These are phyloP conservation scores for Ashinkailepas kermadecensis DNA, from an alignment of 2,888 invertebrate genomes.

Conservation along the genomic window DNA sequence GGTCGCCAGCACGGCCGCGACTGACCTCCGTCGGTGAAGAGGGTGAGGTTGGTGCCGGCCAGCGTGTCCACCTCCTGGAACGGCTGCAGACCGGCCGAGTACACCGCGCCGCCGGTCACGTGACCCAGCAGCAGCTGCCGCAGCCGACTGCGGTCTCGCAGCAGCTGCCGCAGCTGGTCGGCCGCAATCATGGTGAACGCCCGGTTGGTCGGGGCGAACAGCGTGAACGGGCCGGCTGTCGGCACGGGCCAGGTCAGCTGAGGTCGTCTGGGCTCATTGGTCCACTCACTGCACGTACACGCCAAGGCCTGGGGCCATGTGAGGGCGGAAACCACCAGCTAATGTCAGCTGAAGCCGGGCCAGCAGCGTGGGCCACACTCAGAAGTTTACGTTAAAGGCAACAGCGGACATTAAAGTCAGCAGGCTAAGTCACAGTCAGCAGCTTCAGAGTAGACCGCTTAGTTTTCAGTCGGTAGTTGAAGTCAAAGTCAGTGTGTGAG, in stretches of 20 bases:
- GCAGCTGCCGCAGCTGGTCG: slow-evolving; percentile 24
- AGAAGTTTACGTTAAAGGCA: too few relatives aligned
- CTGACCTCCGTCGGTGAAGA: background rate
- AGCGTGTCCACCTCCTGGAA: slow-evolving; percentile 28
- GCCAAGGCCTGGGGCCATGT: too few relatives aligned
- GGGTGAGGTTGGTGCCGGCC: slow-evolving; percentile 29
- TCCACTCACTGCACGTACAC: too few relatives aligned
- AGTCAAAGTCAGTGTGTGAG: too few relatives aligned
- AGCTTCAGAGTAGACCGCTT: too few relatives aligned
- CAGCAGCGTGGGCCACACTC: too few relatives aligned
- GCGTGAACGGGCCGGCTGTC: slow-evolving; percentile 29
- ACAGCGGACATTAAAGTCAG: too few relatives aligned
- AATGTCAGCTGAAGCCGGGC: too few relatives aligned
- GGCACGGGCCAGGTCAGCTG: background rate
- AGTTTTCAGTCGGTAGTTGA: too few relatives aligned
- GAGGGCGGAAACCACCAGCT: too few relatives aligned
- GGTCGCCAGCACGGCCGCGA: background rate
- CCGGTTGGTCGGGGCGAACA: slow-evolving; percentile 31
- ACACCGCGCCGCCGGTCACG: slow-evolving; percentile 30
- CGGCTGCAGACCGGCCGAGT: slow-evolving; percentile 31
- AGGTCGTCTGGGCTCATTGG: too few relatives aligned
- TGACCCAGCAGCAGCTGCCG: slow-evolving; percentile 31
- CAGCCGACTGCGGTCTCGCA: slow-evolving; percentile 26
- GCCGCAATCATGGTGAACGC: slow-evolving; percentile 28
- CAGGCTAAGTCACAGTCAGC: too few relatives aligned